Evolutionary conservation across 2,113 vertebrate genomes (phyloP).

Genomic region (Oxygymnocypris stewartii): DNA sequence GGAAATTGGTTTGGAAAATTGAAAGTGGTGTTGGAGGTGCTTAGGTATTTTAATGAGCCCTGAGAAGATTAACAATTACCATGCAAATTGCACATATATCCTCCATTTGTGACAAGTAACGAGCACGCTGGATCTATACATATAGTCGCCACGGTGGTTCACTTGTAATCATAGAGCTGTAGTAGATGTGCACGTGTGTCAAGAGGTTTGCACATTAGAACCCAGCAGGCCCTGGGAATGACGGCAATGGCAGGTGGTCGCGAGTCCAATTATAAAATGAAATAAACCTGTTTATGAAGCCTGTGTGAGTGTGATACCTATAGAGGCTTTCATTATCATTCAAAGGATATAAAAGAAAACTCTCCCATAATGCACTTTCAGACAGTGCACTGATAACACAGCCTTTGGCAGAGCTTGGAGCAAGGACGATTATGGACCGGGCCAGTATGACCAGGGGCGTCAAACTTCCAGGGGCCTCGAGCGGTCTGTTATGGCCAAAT

Average conservation of each 20-base stretch:
- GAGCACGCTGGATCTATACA: background rate
- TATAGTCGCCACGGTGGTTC: background rate
- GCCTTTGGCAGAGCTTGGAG: conserved; percentile 18
- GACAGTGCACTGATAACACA: conserved; percentile 1
- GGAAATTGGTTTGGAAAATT: conserved; percentile 42
- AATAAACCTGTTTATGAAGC: conserved; percentile 31
- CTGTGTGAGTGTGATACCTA: background rate
- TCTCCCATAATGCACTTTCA: background rate
- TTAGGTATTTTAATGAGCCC: conserved; percentile 37
- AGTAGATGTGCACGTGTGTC: background rate
- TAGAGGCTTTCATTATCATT: conserved; percentile 14
- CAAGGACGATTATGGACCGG: conserved; percentile 21
- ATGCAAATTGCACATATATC: background rate
- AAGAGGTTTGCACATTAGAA: background rate
- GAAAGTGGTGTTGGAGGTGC: conserved; percentile 37
- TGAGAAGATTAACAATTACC: conserved; percentile 4
- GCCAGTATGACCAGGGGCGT: conserved; percentile 6
- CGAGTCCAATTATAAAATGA: conserved; percentile 28
- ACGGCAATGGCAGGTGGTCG: background rate
- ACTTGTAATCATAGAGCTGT: background rate
- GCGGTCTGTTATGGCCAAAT: background rate
- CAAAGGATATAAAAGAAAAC: conserved; percentile 1
- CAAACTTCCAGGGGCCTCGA: conserved; percentile 3
- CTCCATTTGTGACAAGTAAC: background rate
- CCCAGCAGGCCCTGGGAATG: background rate